These are phyloP conservation scores for Lanius ludovicianus DNA, from an alignment of 2,113 vertebrate genomes.

Conservation along the genomic window DNA sequence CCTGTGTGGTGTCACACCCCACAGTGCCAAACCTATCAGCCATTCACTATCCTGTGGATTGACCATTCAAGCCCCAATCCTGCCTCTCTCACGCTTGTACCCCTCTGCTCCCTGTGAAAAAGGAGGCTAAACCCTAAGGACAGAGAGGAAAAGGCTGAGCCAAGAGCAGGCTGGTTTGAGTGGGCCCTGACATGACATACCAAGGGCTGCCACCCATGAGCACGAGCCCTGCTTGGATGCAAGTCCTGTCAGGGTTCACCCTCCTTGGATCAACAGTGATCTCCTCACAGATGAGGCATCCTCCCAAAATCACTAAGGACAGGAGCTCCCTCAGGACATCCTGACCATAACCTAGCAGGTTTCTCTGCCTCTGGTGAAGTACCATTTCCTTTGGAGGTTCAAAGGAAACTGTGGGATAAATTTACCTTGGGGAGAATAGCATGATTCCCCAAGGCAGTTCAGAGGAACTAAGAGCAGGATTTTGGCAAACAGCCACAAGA, in stretches of 20 bases:
- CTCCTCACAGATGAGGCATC: not conserved
- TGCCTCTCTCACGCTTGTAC: accelerated
- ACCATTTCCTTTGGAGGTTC: not conserved
- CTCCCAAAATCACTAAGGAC: not conserved
- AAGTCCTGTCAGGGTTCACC: not conserved
- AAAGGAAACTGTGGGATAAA: not conserved
- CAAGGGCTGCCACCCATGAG: not conserved
- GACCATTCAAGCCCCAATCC: not conserved
- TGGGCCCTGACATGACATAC: accelerated
- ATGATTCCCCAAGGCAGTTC: not conserved
- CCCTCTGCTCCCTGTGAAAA: not conserved
- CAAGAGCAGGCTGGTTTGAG: not conserved
- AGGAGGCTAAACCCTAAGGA: not conserved
- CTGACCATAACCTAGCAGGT: not conserved
- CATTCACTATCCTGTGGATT: not conserved
- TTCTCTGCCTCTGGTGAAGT: not conserved
- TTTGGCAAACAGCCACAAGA: not conserved
- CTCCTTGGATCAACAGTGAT: not conserved
- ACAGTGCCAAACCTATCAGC: not conserved
- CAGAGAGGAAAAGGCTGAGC: not conserved
- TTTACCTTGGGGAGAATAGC: not conserved
- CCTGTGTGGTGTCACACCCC: accelerated
- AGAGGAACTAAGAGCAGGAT: not conserved
- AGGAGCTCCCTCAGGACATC: not conserved
- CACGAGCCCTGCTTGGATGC: not conserved